Evolutionary conservation across 2,888 invertebrate species (phyloP), one percentile per base, ranked within the genome.

Genomic region (Ochlodes sylvanus): DNA sequence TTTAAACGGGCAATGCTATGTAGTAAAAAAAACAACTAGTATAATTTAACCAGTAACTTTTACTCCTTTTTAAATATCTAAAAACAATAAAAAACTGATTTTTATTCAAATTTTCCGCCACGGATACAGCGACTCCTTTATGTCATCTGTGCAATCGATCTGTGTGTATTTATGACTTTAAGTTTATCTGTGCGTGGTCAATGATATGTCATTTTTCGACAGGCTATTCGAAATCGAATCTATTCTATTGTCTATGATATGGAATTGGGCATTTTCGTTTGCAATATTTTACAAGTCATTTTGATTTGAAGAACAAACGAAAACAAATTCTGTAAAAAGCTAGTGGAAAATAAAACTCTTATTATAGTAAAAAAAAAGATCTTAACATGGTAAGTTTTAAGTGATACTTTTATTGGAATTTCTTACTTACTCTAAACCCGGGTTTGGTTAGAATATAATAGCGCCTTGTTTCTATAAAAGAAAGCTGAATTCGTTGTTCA

Each of bases 121-220:
- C 3, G 27, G 5, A 27, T 27, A 5, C 2, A 27, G 27, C 27
- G 27, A 27, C 27, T 27, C 27, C 27, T 27, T 27, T 27, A 27
- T 27, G 27, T 27, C 2, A 5, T 27, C 27, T 27, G 27, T 27
- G 27, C 27, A 27, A 27, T 2, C 2, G 3, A 15, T 42, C 52
- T 61, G 60, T 67, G 60, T 61, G 58, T 17, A 19, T 34, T 34
- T 15, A 17, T 47, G 17, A 17, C 50, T 19, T 50, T 17, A 19
- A 9, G 19, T 50, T 0, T 50, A 50, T 50, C 17, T 50, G 19
- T 50, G 17, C 5, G 5, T 47, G 68, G 65, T 41, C 27, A 70
- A 90, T 92, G 91, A 92, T 88, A 90, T 89, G 91, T 90, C 89
- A 89, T 82, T 89, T 88, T 90, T 87, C 82, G 83, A 19, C 50